phyloP scores from a whole-genome alignment of 2,797 vertebrate species.

The Enteromius unitaeniatus region DNA sequence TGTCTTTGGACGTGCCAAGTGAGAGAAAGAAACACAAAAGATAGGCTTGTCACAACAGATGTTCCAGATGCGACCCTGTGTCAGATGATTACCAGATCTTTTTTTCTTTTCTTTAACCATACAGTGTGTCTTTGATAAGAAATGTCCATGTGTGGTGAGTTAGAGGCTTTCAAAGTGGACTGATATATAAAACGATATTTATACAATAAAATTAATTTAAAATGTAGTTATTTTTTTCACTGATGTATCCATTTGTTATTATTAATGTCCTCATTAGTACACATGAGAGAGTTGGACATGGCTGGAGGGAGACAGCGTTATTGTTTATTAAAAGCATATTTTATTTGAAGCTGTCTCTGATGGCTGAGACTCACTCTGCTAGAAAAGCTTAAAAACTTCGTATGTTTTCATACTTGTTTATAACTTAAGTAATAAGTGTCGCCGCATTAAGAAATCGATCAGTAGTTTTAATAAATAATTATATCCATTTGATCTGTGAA shows the following conservation, averaged over 20 bases:
- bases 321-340: too few species aligned
- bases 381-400: not conserved
- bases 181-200: not conserved
- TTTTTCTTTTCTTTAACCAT: constrained; percentile 47
- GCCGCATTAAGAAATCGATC: too few species aligned
- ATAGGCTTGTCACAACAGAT: constrained; percentile 74
- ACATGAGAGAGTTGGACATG: not conserved
- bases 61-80: constrained; percentile 74
- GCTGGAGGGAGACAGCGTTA: not conserved
- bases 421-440: not conserved
- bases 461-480: not conserved
- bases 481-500: not conserved
- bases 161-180: not conserved
- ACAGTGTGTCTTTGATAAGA: not conserved
- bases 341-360: not conserved
- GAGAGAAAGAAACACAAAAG: constrained; percentile 61
- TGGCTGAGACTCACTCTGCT: not conserved
- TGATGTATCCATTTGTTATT: not conserved
- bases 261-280: not conserved
- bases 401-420: not conserved
- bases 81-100: constrained; percentile 70
- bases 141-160: not conserved
- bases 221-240: not conserved
- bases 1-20: constrained; percentile 57
- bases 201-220: not conserved